Conservation (phyloP, 2,113 vertebrate genomes). For the Coptodon bakossiorum region DNA sequence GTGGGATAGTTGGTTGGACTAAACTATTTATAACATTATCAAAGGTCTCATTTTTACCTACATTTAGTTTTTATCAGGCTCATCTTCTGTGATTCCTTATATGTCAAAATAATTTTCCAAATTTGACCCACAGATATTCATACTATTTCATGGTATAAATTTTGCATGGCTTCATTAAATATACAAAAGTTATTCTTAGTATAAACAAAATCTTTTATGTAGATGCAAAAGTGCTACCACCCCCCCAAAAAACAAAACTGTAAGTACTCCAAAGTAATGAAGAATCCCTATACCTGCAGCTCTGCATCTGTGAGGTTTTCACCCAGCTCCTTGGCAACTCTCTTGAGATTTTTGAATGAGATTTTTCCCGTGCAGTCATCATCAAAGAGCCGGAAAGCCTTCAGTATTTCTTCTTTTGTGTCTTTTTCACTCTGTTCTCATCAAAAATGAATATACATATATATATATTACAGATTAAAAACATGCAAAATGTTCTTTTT, state of each 20-base stretch:
- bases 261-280: background rate
- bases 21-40: background rate
- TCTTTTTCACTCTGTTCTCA: conserved; percentile 83
- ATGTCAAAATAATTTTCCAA: background rate
- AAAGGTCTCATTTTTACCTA: background rate
- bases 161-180: background rate
- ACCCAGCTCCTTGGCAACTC: conserved; percentile 87
- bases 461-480: background rate
- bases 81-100: background rate
- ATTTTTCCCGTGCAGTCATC: conserved; percentile 89
- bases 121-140: background rate
- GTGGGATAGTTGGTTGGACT: background rate
- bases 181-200: background rate
- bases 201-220: background rate
- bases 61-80: background rate
- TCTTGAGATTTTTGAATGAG: conserved; percentile 90
- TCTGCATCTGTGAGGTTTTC: conserved; percentile 92
- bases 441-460: background rate
- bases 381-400: conserved; percentile 90
- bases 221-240: background rate
- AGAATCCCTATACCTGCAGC: conserved; percentile 74
- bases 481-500: background rate
- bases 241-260: background rate
- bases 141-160: background rate
- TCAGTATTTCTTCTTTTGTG: conserved; percentile 90